Evolutionary conservation across 2,797 vertebrate genomes (phyloP).

Genomic region (Geotria australis): DNA sequence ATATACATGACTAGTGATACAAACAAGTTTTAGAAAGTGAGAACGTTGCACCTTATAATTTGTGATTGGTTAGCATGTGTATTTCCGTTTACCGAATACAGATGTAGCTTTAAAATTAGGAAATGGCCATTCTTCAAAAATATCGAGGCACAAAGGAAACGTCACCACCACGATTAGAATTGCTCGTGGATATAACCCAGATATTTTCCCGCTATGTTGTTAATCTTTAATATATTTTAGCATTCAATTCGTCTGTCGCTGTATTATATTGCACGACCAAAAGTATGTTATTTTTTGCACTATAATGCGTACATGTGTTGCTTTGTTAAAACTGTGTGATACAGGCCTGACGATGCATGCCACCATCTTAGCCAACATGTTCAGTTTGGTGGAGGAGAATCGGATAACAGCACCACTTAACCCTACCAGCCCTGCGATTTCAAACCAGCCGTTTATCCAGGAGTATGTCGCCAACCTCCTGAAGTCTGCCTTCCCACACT

Average conservation of each 20-base stretch:
- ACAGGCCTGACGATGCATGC: slow-evolving; percentile 90
- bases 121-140: neutral
- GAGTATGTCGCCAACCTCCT: slow-evolving; percentile 92
- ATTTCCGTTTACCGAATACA: too few species aligned
- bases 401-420: slow-evolving; percentile 63
- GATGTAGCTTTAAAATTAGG: neutral
- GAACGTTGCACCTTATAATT: neutral
- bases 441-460: slow-evolving; percentile 87
- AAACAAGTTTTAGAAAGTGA: neutral
- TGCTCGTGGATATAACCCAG: too few species aligned
- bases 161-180: too few species aligned
- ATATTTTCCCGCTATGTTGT: too few species aligned
- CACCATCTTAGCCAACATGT: slow-evolving; percentile 94
- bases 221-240: too few species aligned
- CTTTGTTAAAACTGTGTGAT: too few species aligned
- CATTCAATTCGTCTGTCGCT: too few species aligned
- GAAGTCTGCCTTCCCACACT: slow-evolving; percentile 86
- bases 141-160: neutral
- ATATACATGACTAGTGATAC: too few species aligned
- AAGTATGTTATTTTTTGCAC: too few species aligned
- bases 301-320: too few species aligned
- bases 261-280: too few species aligned
- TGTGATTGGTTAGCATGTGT: too few species aligned
- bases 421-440: slow-evolving; percentile 38
- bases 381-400: slow-evolving; percentile 91